These are phyloP conservation scores for Thryonomys swinderianus DNA, from an alignment of 2,113 vertebrate genomes.

Conservation along the genomic window DNA sequence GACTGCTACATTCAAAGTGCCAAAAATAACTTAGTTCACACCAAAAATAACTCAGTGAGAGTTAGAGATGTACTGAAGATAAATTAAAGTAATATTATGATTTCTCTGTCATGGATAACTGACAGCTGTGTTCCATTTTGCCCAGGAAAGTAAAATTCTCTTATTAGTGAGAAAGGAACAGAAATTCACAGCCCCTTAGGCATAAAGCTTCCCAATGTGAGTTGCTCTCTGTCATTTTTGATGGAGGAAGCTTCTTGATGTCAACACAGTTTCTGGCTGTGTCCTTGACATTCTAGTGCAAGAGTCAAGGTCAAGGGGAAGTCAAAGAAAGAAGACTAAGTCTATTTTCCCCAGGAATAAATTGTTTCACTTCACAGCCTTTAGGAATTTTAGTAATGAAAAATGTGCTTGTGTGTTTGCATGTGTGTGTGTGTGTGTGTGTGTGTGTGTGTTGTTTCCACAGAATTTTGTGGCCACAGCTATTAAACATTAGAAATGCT, in stretches of 20 bases:
- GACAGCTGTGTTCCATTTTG: conserved; percentile 68
- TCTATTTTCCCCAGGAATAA: neutral
- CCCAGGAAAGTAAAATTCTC: conserved; percentile 70
- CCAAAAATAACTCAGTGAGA: conserved; percentile 57
- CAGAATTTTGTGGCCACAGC: neutral
- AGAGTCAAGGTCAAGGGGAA: neutral
- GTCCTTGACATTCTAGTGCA: conserved; percentile 15
- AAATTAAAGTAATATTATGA: conserved; percentile 74
- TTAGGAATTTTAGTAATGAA: neutral
- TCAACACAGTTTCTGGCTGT: neutral
- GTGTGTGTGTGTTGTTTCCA: neutral
- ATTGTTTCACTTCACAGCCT: neutral
- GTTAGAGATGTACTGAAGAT: conserved; percentile 44
- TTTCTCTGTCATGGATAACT: conserved; percentile 69
- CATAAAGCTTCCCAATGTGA: conserved; percentile 37
- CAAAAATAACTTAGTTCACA: conserved; percentile 54
- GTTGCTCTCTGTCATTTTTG: conserved; percentile 21
- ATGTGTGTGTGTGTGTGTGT: neutral
- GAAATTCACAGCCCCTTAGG: neutral
- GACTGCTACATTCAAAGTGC: conserved; percentile 34
- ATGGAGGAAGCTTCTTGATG: conserved; percentile 27
- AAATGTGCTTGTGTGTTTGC: neutral
- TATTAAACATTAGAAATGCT: neutral
- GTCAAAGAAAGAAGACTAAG: neutral
- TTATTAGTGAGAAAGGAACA: conserved; percentile 61